phyloP scores from a whole-genome alignment of 1,140 invertebrate species.

The Papilio dardanus region DNA sequence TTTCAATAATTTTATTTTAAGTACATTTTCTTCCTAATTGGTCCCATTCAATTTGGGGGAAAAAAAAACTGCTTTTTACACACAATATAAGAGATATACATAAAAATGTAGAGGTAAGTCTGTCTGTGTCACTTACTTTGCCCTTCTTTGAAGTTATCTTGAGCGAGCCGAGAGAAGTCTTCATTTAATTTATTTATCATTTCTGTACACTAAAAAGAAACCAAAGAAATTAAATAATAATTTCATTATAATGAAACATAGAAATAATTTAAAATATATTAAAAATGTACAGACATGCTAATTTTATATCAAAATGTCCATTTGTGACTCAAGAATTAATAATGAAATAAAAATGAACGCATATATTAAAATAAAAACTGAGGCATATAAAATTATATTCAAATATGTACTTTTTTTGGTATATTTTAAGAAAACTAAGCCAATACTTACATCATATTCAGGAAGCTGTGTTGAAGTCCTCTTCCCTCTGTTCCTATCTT shows the following conservation, averaged over 20 bases:
- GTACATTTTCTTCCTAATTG: slow-evolving; percentile 18
- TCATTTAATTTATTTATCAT: slow-evolving; percentile 70
- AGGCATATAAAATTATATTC: too few species aligned
- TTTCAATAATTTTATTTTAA: slow-evolving; percentile 30
- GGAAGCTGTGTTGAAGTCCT: slow-evolving; percentile 47
- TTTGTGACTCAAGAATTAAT: too few species aligned
- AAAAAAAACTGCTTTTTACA: slow-evolving; percentile 17
- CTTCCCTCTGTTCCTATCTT: slow-evolving; percentile 54
- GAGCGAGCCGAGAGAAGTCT: slow-evolving; percentile 63
- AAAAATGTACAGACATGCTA: too few species aligned
- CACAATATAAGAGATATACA: background rate
- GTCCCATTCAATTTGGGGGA: slow-evolving; percentile 12
- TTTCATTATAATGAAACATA: too few species aligned
- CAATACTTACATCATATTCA: slow-evolving; percentile 58
- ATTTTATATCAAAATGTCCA: too few species aligned
- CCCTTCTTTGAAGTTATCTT: slow-evolving; percentile 56
- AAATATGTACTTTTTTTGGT: too few species aligned
- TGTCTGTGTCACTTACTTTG: slow-evolving; percentile 47
- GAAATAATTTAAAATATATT: too few species aligned
- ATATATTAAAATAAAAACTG: too few species aligned
- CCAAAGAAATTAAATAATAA: background rate
- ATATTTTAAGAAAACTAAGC: too few species aligned
- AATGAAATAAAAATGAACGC: too few species aligned
- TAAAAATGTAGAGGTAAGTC: background rate
- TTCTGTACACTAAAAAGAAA: slow-evolving; percentile 59